Evolutionary conservation across 2,797 vertebrate genomes (phyloP).

Genomic region (Lepus oiostolus): DNA sequence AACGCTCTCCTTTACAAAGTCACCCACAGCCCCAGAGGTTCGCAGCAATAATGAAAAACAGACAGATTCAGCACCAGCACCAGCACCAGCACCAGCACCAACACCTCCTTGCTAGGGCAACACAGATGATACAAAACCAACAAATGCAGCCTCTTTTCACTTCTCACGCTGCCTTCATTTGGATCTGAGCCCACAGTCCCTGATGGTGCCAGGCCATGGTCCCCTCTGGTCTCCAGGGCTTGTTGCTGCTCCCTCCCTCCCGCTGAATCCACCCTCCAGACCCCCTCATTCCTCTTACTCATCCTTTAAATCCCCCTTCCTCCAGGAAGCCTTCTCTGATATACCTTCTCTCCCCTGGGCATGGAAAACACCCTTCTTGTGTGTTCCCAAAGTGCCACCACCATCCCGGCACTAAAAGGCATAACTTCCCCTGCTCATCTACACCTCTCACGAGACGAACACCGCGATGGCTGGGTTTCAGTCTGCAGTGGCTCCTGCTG

Average conservation of each 20-base stretch:
- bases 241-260: neutral
- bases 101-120: neutral
- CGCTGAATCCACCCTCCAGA: neutral
- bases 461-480: fast-evolving
- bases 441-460: neutral
- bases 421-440: neutral
- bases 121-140: neutral
- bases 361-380: neutral
- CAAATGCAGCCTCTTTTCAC: fast-evolving
- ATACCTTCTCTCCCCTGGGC: neutral
- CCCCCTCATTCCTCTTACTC: neutral
- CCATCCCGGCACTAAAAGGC: neutral
- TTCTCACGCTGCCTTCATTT: neutral
- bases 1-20: too few species aligned
- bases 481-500: neutral
- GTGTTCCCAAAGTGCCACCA: neutral
- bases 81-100: neutral
- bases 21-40: too few species aligned
- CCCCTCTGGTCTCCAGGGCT: neutral
- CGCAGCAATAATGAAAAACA: too few species aligned
- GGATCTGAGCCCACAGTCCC: neutral
- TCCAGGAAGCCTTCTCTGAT: slow-evolving; percentile 6
- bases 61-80: neutral
- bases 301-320: neutral
- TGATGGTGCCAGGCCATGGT: fast-evolving